A percentile compares a stretch with the other conserved stretches of the same genome.
phyloP scores from a whole-genome alignment of 2,797 vertebrate genomes.

The Lagorchestes hirsutus region DNA sequence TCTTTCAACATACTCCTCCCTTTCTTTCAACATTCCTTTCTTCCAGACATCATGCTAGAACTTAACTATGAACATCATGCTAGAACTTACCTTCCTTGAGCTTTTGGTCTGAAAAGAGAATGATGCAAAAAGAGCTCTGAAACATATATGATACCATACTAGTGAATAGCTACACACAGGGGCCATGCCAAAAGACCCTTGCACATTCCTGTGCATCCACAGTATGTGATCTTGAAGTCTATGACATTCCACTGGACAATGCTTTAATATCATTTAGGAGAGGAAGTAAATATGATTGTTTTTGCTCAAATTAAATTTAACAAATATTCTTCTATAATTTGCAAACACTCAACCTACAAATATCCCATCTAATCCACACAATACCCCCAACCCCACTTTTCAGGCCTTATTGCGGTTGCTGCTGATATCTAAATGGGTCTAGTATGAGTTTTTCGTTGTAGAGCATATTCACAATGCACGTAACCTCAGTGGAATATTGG shows the following conservation, averaged over 20 bases:
- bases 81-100: background rate
- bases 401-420: background rate
- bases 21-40: background rate
- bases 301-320: background rate
- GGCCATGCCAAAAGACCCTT: background rate
- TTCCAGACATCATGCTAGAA: background rate
- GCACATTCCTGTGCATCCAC: background rate
- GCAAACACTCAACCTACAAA: background rate
- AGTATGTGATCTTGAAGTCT: background rate
- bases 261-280: background rate
- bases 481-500: background rate
- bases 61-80: background rate
- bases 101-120: background rate
- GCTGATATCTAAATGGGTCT: background rate
- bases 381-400: background rate
- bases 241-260: background rate
- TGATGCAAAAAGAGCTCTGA: background rate
- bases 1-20: background rate
- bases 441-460: background rate
- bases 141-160: background rate
- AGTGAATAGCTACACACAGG: background rate
- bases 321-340: background rate
- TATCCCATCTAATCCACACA: background rate
- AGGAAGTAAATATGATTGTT: background rate
- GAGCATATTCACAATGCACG: background rate